These are phyloP conservation scores for Nomada fabriciana DNA, from an alignment of 2,888 invertebrate genomes.

Conservation along the genomic window DNA sequence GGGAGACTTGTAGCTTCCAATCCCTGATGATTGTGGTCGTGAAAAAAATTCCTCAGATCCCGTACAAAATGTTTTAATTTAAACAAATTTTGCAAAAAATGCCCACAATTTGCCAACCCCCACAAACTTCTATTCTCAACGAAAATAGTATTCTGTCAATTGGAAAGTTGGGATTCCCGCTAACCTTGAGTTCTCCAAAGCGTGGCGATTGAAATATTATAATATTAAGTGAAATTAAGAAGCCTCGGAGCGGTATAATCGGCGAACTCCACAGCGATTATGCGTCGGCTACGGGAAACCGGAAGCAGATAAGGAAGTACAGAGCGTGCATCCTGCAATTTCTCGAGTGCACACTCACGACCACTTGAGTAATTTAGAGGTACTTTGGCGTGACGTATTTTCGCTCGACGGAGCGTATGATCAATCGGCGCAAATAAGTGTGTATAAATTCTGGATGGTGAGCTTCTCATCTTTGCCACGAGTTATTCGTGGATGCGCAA, in stretches of 20 bases:
- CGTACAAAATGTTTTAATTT: no score
- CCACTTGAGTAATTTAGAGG: constrained; percentile 73
- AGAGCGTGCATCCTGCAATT: constrained; percentile 72
- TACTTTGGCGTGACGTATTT: constrained; percentile 72
- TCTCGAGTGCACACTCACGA: constrained; percentile 70
- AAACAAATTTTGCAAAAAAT: no score
- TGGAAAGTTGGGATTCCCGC: no score
- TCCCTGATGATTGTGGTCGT: no score
- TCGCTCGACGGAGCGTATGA: constrained; percentile 71
- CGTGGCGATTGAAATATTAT: no score
- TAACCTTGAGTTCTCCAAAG: no score
- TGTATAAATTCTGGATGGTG: constrained; percentile 64
- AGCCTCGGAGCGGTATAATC: constrained; percentile 3
- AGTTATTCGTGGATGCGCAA: constrained; percentile 54
- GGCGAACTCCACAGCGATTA: constrained; percentile 29
- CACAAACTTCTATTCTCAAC: no score
- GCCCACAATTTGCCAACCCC: no score
- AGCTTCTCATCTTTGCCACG: constrained; percentile 55
- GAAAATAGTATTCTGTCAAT: neutral
- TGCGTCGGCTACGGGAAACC: constrained; percentile 26
- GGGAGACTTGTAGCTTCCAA: no score
- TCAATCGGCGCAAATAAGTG: constrained; percentile 70
- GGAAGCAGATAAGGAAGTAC: constrained; percentile 38
- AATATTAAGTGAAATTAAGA: constrained; percentile 11
- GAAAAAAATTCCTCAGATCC: no score